Base-by-base conservation (phyloP, 2,113 vertebrate species). In the Setophaga petechia region DNA sequence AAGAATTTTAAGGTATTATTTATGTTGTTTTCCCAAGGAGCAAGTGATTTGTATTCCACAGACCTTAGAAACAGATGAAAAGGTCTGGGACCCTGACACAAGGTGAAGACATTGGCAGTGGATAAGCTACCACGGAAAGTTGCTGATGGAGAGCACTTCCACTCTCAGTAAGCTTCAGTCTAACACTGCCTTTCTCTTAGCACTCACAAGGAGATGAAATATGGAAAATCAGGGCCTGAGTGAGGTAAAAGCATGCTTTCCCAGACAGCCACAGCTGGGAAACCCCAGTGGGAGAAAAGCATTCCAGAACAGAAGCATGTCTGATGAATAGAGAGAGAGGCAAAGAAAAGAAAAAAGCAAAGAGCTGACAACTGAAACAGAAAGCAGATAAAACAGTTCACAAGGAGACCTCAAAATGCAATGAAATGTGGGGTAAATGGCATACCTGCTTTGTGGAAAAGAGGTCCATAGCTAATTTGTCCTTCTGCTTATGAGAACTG, bases 161-260 rank as follows among this genome's bases (percentile, higher is more conserved):
- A 41, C 14, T 6, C 51, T 69, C 0, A 0, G 21, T 30, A n/a
- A 71, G 2, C 18, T 66, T 0, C 2, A 37, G n/a, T 35, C 37
- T 62, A 35, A 46, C 39, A 13, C 16, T 46, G 15, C 11, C 6
- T 68, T 83, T 66, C 37, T 52, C 46, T 62, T 41, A 58, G 31
- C 20, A 27, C 3, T 84, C 22, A 10, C 0, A 63, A 57, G 27
- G 12, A 66, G 31, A 49, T 43, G 41, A 66, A 69, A 77, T 19
- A 23, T 46, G 25, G 51, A 71, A 84, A 84, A 41, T 39, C 59
- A 74, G 37, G 43, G 23, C 18, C 27, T 35, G 27, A 61, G 59
- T 23, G 74, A 61, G 37, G 47, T 37, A 77, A 84, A 87, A 80
- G 18, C 25, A 76, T 41, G 10, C 11, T 12, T 31, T 41, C 6